Evolutionary conservation across 2,797 vertebrate species (phyloP).

Genomic region (Ctenopoma kingsleyae): DNA sequence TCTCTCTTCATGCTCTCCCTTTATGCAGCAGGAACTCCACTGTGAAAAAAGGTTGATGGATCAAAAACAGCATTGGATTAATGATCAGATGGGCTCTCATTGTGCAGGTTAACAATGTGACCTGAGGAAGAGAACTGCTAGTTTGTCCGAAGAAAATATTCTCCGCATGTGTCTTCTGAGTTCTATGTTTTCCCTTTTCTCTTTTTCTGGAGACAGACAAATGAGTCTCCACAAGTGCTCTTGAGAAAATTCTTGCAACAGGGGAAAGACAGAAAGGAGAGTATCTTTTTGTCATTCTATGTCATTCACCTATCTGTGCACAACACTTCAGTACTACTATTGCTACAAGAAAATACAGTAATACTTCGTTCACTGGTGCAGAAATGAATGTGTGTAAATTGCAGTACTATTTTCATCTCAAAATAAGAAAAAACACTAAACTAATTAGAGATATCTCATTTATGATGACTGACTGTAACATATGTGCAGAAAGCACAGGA

Average conservation of each 20-base stretch:
- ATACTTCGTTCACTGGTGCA: conserved; percentile 10
- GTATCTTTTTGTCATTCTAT: neutral
- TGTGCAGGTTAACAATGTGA: conserved; percentile 14
- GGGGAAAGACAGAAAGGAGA: neutral
- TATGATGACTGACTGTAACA: no score
- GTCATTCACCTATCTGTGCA: neutral
- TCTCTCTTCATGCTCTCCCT: conserved; percentile 21
- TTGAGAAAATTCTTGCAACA: conserved; percentile 40
- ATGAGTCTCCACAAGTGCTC: conserved; percentile 30
- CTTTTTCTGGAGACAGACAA: conserved; percentile 31
- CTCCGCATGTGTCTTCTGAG: conserved; percentile 11
- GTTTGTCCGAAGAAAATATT: neutral
- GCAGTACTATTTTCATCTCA: neutral
- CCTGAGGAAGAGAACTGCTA: conserved; percentile 6
- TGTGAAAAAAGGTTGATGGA: conserved; percentile 30
- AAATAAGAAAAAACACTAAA: neutral
- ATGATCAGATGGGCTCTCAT: conserved; percentile 20
- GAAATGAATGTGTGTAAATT: conserved; percentile 8
- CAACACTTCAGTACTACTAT: neutral
- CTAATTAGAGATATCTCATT: no score
- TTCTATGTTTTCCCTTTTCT: conserved; percentile 11
- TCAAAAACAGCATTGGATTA: conserved; percentile 36
- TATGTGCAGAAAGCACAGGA: neutral
- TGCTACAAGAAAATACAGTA: conserved; percentile 2
- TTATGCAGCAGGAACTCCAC: conserved; percentile 38